A percentile compares a stretch with the other conserved stretches of the same genome.
Conservation (phyloP, 2,888 invertebrate species). For the Acheta domesticus region DNA sequence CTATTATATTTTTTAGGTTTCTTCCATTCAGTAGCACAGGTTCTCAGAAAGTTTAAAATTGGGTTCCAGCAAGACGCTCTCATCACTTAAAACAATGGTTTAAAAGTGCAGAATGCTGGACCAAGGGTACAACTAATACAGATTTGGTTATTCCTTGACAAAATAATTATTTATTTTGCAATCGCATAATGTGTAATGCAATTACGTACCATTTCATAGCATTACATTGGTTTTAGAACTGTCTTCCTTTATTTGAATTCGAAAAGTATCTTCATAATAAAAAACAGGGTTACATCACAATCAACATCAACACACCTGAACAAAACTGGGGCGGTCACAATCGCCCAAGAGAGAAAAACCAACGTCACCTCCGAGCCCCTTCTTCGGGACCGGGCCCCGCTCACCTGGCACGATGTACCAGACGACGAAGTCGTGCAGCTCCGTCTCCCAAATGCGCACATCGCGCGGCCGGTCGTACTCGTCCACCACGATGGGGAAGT, state of each 20-base stretch:
- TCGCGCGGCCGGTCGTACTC: slow-evolving; percentile 44
- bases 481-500: slow-evolving; percentile 37
- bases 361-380: neutral
- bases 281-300: no score
- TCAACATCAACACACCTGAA: neutral
- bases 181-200: no score
- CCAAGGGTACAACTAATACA: no score
- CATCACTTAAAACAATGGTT: no score
- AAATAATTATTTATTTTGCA: no score
- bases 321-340: neutral
- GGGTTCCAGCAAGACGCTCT: no score
- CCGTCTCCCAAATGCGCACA: slow-evolving; percentile 46
- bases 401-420: slow-evolving; percentile 45
- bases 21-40: no score
- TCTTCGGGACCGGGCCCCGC: neutral
- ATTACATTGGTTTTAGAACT: neutral
- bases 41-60: no score
- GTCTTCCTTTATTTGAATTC: neutral
- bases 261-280: no score
- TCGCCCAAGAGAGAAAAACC: neutral
- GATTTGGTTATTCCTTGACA: no score
- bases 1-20: no score
- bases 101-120: no score
- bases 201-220: neutral
- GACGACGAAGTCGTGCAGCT: slow-evolving; percentile 46